These are phyloP conservation scores for Acromyrmex heyeri DNA, from an alignment of 1,140 invertebrate species.

Conservation along the genomic window DNA sequence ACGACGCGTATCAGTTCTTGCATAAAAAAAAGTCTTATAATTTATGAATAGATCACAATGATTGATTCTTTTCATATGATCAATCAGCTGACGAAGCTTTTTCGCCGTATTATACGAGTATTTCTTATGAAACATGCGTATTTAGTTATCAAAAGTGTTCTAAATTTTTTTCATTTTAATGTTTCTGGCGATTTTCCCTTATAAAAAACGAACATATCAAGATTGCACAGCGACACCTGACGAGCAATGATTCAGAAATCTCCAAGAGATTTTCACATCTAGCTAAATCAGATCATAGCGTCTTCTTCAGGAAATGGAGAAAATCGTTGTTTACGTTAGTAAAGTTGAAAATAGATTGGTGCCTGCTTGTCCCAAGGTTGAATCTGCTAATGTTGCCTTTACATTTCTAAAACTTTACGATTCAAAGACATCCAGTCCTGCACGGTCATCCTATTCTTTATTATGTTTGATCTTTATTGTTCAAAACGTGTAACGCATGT, in stretches of 20 bases:
- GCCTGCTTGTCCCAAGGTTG: conserved; percentile 7
- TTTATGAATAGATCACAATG: not conserved
- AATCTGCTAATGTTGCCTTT: conserved; percentile 35
- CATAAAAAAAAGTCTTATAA: not conserved
- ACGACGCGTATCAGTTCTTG: not conserved
- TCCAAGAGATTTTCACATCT: not conserved
- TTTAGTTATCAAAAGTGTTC: not conserved
- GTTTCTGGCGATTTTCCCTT: not conserved
- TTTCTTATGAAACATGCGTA: not conserved
- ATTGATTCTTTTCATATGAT: not conserved
- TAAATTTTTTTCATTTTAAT: not conserved
- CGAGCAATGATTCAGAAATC: not conserved
- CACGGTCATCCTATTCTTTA: conserved; percentile 21
- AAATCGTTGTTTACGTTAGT: not conserved
- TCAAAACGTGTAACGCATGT: conserved; percentile 69
- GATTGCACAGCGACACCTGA: no score
- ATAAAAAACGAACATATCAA: not conserved
- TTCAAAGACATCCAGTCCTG: not conserved
- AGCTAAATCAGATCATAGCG: not conserved
- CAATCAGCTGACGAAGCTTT: not conserved
- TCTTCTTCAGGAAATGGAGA: not conserved
- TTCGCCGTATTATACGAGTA: not conserved
- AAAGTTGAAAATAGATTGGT: conserved; percentile 23
- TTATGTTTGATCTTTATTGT: conserved; percentile 65
- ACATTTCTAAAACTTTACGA: conserved; percentile 59